These are phyloP conservation scores for Drosophila greeni DNA, from an alignment of 2,888 invertebrate genomes.

Conservation along the genomic window DNA sequence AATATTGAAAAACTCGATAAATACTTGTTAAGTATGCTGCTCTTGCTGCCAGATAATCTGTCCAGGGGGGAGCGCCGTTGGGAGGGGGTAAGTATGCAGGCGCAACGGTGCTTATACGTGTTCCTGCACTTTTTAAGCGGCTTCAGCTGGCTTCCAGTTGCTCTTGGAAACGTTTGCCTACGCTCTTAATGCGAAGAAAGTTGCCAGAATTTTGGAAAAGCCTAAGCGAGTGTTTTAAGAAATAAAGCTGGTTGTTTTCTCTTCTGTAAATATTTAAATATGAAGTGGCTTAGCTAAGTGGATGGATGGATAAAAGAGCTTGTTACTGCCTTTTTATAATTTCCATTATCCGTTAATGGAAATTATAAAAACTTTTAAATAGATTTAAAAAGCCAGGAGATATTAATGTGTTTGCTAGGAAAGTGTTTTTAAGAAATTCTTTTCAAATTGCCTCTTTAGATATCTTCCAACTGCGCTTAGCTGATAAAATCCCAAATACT, in stretches of 20 bases:
- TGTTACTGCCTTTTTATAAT: background rate
- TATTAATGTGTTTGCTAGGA: too few relatives aligned
- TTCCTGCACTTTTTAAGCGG: constrained; percentile 26
- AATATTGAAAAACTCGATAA: constrained; percentile 76
- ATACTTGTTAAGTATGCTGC: constrained; percentile 67
- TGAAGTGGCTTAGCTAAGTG: background rate
- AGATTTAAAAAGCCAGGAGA: too few relatives aligned
- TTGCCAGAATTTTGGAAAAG: constrained; percentile 9
- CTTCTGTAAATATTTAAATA: constrained; percentile 14
- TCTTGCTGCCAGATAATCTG: constrained; percentile 34
- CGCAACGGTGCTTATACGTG: constrained; percentile 47
- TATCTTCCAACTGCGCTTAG: too few relatives aligned
- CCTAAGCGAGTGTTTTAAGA: constrained; percentile 10
- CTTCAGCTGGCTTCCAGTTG: constrained; percentile 2
- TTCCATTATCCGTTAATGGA: too few relatives aligned
- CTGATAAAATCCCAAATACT: background rate
- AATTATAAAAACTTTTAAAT: too few relatives aligned
- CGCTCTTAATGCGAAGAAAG: constrained; percentile 1
- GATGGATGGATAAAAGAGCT: background rate
- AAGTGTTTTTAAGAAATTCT: too few relatives aligned
- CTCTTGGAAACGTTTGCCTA: constrained; percentile 8
- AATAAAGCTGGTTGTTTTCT: background rate
- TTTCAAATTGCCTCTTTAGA: too few relatives aligned
- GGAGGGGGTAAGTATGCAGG: constrained; percentile 3
- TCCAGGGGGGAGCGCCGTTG: background rate